These are phyloP conservation scores for Ditula angustiorana DNA, from an alignment of 2,888 invertebrate genomes.

Conservation along the genomic window DNA sequence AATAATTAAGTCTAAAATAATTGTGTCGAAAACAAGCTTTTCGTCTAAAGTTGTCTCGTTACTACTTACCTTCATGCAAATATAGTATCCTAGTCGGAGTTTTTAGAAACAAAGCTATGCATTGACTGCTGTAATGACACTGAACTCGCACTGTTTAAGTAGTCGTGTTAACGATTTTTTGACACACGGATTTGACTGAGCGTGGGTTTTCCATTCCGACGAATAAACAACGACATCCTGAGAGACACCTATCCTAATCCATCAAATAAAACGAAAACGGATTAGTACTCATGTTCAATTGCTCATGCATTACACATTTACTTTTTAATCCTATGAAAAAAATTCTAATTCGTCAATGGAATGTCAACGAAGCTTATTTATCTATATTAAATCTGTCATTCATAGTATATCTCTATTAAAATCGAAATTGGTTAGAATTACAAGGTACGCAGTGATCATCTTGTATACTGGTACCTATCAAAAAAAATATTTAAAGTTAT, in stretches of 20 bases:
- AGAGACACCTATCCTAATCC: not conserved
- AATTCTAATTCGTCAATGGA: conserved; percentile 15
- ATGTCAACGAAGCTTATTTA: conserved; percentile 11
- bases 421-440: conserved; percentile 23
- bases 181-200: conserved; percentile 8
- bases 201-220: conserved; percentile 22
- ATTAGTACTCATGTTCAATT: not conserved
- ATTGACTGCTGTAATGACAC: not conserved
- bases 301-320: not conserved
- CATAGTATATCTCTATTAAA: conserved; percentile 23
- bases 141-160: conserved; percentile 5
- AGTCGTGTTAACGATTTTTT: conserved; percentile 21
- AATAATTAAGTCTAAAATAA: not conserved
- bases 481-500: conserved; percentile 6
- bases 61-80: not conserved
- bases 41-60: not conserved
- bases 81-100: not conserved
- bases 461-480: not conserved
- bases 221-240: conserved; percentile 16
- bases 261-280: conserved; percentile 1
- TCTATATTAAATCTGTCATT: conserved; percentile 38
- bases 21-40: not conserved
- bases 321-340: not conserved
- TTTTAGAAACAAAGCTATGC: not conserved
- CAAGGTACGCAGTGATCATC: conserved; percentile 18